Percentiles rank a stretch among this genome's conserved stretches.
These are phyloP conservation scores for Nemurella pictetii DNA, from an alignment of 2,888 invertebrate species.

Conservation along the genomic window DNA sequence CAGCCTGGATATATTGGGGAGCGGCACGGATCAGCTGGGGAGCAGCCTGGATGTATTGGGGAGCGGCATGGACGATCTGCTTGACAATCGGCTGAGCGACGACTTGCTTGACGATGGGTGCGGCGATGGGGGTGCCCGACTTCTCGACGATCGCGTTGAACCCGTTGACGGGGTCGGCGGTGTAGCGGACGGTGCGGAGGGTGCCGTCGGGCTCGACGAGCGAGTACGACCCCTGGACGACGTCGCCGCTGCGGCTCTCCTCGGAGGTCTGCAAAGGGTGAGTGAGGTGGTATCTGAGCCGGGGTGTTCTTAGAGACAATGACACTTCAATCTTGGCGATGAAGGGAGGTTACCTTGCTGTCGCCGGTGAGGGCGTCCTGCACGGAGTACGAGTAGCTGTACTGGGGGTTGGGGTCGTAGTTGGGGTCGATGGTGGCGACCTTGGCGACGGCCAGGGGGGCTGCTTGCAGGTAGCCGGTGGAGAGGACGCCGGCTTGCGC, in stretches of 20 bases:
- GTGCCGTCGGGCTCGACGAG: conserved; percentile 33
- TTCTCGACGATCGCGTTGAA: conserved; percentile 35
- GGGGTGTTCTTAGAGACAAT: background rate
- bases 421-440: conserved; percentile 10
- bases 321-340: background rate
- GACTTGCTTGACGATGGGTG: background rate
- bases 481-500: conserved; percentile 38
- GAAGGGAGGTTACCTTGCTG: conserved; percentile 29
- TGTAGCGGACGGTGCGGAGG: conserved; percentile 27
- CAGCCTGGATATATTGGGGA: background rate
- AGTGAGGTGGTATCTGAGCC: background rate
- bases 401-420: conserved; percentile 38
- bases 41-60: background rate
- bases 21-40: background rate
- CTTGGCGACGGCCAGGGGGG: conserved; percentile 26
- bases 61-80: background rate
- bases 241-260: conserved; percentile 31
- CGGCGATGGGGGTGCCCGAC: background rate
- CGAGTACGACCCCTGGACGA: conserved; percentile 30
- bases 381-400: conserved; percentile 38
- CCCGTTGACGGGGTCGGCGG: conserved; percentile 34
- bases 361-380: conserved; percentile 38
- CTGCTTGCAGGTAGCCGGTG: conserved; percentile 8
- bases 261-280: conserved; percentile 7
- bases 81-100: background rate